A percentile compares a stretch with the other conserved stretches of the same genome.
Evolutionary conservation across 2,888 invertebrate genomes (phyloP).

Genomic region (Aquatica leii): DNA sequence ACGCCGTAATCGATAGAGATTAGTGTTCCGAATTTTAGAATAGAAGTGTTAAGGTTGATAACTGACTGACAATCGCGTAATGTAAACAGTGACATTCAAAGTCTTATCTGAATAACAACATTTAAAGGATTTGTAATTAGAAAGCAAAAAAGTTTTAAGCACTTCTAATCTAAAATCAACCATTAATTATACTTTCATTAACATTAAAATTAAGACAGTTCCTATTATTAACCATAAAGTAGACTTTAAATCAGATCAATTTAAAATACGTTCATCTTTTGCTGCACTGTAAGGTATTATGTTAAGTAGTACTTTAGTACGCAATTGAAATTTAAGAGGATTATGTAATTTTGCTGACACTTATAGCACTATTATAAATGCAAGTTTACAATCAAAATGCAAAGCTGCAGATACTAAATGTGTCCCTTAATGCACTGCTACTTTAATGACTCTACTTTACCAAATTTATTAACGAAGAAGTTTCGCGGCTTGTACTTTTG

Average conservation of each 20-base stretch:
- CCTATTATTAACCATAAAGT: not conserved
- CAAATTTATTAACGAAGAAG: conserved; percentile 47
- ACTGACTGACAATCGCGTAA: no score
- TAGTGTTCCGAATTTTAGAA: no score
- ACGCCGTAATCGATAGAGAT: no score
- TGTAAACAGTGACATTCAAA: not conserved
- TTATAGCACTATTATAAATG: conserved; percentile 43
- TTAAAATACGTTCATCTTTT: conserved; percentile 5
- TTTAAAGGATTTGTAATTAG: conserved; percentile 5
- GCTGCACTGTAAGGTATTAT: no score
- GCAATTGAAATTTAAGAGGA: conserved; percentile 1
- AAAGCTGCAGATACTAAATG: conserved; percentile 46
- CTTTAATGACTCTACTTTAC: conserved; percentile 46
- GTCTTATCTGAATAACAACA: conserved; percentile 6
- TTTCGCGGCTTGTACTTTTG: conserved; percentile 45
- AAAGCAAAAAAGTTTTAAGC: conserved; percentile 10
- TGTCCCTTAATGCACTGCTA: conserved; percentile 46
- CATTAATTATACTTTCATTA: conserved; percentile 14
- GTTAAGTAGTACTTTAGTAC: not conserved
- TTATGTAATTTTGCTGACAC: conserved; percentile 39
- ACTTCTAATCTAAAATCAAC: conserved; percentile 9
- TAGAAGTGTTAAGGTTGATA: no score
- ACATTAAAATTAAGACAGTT: conserved; percentile 8
- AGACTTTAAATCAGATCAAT: conserved; percentile 3
- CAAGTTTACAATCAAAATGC: conserved; percentile 47